Conservation (phyloP, 2,797 vertebrate species). For the Propithecus deckenii region DNA sequence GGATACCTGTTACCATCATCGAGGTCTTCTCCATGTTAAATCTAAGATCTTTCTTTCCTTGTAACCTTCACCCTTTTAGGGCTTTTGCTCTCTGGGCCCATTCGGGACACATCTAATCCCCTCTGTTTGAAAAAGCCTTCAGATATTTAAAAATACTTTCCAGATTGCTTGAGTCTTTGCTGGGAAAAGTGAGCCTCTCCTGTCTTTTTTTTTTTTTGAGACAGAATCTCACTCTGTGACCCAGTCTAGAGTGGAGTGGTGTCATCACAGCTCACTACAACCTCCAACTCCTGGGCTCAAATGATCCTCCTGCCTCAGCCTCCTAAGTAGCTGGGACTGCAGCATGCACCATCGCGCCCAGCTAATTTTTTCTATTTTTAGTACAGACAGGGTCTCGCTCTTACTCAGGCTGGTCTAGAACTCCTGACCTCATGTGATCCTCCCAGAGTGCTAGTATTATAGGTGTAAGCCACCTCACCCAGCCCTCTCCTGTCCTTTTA, state of each 20-base stretch:
- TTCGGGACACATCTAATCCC: background rate
- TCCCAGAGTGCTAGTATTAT: background rate
- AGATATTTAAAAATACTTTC: background rate
- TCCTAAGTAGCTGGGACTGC: too few relatives aligned
- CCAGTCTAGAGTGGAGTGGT: too few relatives aligned
- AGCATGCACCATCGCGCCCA: too few relatives aligned
- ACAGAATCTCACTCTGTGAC: too few relatives aligned
- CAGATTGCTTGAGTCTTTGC: background rate
- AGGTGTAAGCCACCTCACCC: too few relatives aligned
- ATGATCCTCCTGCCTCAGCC: too few relatives aligned
- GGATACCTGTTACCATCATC: background rate
- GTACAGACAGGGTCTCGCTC: too few relatives aligned
- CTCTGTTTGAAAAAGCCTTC: background rate
- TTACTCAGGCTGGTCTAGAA: too few relatives aligned
- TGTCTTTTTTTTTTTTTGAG: background rate
- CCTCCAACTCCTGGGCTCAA: too few relatives aligned
- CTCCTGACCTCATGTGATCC: background rate
- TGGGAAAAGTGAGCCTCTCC: background rate
- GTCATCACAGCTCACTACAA: too few relatives aligned
- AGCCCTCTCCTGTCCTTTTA: background rate
- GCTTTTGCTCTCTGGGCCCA: background rate
- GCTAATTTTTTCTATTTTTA: too few relatives aligned
- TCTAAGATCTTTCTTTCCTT: background rate
- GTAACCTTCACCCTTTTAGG: background rate
- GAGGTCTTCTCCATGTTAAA: background rate